These are phyloP conservation scores for Arothron firmamentum DNA, from an alignment of 2,113 vertebrate species.

Conservation along the genomic window DNA sequence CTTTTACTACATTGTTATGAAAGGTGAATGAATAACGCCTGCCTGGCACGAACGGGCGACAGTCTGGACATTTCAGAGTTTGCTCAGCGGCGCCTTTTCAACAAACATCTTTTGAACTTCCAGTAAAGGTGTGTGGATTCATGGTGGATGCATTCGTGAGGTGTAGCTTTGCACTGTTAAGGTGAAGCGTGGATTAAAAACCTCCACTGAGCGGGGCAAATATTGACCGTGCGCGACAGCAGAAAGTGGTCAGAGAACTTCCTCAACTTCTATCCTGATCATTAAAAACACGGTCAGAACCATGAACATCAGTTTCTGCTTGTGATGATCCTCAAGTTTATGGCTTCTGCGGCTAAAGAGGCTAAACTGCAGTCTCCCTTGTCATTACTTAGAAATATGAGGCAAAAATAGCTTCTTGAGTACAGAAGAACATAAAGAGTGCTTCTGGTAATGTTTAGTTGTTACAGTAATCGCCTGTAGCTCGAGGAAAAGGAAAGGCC, in stretches of 20 bases:
- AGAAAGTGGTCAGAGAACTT: no score
- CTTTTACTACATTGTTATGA: slow-evolving; percentile 18
- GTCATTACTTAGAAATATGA: slow-evolving; percentile 20
- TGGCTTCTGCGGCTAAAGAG: not conserved
- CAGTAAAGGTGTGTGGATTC: not conserved
- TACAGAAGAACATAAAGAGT: slow-evolving; percentile 22
- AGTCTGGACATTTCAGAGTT: not conserved
- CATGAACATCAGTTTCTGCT: not conserved
- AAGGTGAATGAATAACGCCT: slow-evolving; percentile 2
- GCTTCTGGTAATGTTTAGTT: slow-evolving; percentile 53
- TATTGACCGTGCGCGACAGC: no score
- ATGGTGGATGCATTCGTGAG: not conserved
- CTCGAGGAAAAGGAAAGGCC: slow-evolving; percentile 43
- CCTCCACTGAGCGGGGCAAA: no score
- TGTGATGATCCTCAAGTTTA: not conserved
- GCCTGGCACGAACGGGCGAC: no score
- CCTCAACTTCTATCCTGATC: no score
- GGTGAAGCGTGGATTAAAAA: not conserved
- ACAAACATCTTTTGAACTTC: not conserved
- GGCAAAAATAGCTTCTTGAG: slow-evolving; percentile 36
- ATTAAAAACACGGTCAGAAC: no score
- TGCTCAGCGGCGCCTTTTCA: no score
- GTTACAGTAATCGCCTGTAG: slow-evolving; percentile 60
- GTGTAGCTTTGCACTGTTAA: not conserved
- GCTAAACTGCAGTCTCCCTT: slow-evolving; percentile 13